A percentile compares a stretch with the other conserved stretches of the same genome.
phyloP scores from a whole-genome alignment of 2,113 vertebrate species.

The Melanerpes formicivorus region DNA sequence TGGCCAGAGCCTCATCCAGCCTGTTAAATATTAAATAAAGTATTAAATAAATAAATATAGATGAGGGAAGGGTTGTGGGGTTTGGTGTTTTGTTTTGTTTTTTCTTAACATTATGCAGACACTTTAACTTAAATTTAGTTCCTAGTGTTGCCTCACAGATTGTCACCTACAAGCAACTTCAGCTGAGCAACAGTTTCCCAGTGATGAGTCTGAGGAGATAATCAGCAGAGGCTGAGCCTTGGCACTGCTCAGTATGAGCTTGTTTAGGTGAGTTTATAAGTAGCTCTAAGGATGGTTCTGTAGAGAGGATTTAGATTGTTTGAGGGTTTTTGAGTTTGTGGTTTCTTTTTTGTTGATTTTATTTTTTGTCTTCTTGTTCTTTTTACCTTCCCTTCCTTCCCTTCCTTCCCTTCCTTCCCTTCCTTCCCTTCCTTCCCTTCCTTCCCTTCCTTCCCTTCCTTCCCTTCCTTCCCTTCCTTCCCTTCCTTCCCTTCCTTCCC shows the following conservation, averaged over 20 bases:
- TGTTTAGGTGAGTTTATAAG: neutral
- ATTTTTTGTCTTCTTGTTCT: too few relatives aligned
- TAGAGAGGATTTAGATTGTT: accelerated
- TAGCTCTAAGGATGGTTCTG: neutral
- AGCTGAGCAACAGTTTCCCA: neutral
- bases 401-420: too few relatives aligned
- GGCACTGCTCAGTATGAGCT: neutral
- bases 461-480: too few relatives aligned
- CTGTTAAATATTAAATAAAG: neutral
- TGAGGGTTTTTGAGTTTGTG: accelerated
- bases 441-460: too few relatives aligned
- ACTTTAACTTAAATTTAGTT: neutral
- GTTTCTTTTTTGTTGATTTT: too few relatives aligned
- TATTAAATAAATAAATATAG: neutral
- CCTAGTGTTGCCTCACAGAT: neutral
- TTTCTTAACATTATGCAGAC: neutral
- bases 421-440: too few relatives aligned
- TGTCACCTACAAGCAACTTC: neutral
- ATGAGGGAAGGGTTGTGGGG: neutral
- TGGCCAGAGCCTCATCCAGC: too few relatives aligned
- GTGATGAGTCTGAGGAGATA: neutral
- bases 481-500: too few relatives aligned
- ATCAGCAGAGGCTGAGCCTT: neutral
- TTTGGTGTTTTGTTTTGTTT: accelerated
- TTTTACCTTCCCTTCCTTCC: too few relatives aligned